Evolutionary conservation across 2,113 vertebrate genomes (phyloP), one percentile per base, ranked within the genome.

Genomic region (Neolamprologus sp.): DNA sequence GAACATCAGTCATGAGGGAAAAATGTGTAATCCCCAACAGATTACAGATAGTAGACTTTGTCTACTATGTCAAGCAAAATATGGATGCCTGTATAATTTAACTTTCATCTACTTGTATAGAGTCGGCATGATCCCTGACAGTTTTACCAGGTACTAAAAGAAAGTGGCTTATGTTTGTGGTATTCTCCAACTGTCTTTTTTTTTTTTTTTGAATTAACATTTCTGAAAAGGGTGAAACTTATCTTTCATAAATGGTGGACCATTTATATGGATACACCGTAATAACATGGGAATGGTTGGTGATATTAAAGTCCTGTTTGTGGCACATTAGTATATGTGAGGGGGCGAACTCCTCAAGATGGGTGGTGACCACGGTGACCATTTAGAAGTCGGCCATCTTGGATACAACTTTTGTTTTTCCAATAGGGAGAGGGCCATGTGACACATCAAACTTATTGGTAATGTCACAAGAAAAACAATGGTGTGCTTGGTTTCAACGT

Each of bases 351-450:
- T 14, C 23, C 23, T 14, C 54, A 26, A 57, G 54, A 57, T 57
- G 54, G 23, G 54, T 57, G 54, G 23, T 57, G 23, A 57, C 54
- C 54, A 26, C 0, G 54, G 23, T 26, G 54, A 0, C 7, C 4
- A 57, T 14, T 57, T 57, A 57, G 21, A 57, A 57, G 54, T 57
- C 12, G 4, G 54, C 21, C 54, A 26, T 57, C 23, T 57, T 1
- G 23, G 23, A 1, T 57, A 26, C 23, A 57, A 26, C 21, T 57
- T 57, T 57, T 55, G 54, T 55, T 57, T 55, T 55, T 55, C 0
- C 21, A 55, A 5, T 57, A 57, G 2, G 21, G 0, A 26, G 54
- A 57, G 21, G 54, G 0, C 2, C 0, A 5, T 26, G 21, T 57
- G 54, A 57, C 21, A 26, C 54, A 57, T 57, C 23, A 57, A 26